phyloP scores from a whole-genome alignment of 2,113 vertebrate genomes.

The Cricetomys ansorgei region DNA sequence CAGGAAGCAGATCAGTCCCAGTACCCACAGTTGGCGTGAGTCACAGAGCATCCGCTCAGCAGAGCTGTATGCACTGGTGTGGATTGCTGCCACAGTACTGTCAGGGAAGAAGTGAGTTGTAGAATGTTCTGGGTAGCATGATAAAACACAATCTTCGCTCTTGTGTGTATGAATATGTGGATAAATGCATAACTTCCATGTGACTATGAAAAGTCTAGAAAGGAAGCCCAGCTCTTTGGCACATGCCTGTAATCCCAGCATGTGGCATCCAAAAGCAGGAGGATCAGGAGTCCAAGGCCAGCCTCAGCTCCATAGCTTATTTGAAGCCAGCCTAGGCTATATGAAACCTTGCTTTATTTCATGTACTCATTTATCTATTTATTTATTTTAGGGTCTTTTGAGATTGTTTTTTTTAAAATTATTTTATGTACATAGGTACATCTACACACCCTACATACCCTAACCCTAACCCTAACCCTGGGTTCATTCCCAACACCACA shows the following conservation, averaged over 20 bases:
- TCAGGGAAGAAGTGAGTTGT: neutral
- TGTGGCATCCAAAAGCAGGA: neutral
- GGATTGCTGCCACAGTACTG: neutral
- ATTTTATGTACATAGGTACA: neutral
- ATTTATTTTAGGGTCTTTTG: no score
- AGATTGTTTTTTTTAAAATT: neutral
- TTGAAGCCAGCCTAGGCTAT: neutral
- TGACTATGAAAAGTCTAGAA: neutral
- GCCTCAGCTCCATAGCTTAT: neutral
- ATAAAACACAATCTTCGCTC: neutral
- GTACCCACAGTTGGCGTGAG: neutral
- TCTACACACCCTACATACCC: no score
- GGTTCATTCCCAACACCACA: neutral
- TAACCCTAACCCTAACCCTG: no score
- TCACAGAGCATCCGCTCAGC: neutral
- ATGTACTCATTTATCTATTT: no score
- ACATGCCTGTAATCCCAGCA: neutral
- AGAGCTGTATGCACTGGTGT: neutral
- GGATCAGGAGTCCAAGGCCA: neutral
- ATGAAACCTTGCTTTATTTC: neutral
- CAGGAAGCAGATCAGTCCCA: neutral
- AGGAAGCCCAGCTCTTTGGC: neutral
- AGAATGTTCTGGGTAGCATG: neutral
- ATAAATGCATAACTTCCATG: neutral
- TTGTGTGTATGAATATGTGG: conserved; percentile 18